A percentile compares a stretch with the other conserved stretches of the same genome.
Evolutionary conservation across 2,888 invertebrate genomes (phyloP).

Genomic region (Nemotelus nigrinus): DNA sequence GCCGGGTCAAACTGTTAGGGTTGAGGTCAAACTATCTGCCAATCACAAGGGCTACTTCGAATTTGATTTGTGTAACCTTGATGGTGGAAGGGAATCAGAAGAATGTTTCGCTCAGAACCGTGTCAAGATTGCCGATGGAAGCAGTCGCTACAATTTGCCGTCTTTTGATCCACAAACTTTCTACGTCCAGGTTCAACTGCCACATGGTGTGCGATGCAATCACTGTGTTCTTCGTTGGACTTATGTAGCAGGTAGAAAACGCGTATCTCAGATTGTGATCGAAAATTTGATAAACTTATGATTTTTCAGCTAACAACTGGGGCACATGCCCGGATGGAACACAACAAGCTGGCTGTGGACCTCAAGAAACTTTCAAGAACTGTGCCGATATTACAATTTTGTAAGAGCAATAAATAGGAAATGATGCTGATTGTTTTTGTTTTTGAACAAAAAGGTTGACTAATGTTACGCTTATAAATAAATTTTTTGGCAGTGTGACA

Average conservation of each 20-base stretch:
- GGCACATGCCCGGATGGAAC: slow-evolving; percentile 61
- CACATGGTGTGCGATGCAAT: slow-evolving; percentile 65
- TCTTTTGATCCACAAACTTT: slow-evolving; percentile 55
- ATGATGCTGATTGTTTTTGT: no score
- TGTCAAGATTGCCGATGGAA: slow-evolving; percentile 60
- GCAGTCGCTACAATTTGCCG: slow-evolving; percentile 53
- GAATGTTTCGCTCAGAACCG: slow-evolving; percentile 66
- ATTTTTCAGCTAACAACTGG: slow-evolving; percentile 62
- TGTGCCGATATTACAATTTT: slow-evolving; percentile 63
- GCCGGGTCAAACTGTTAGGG: slow-evolving; percentile 56
- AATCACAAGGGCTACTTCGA: slow-evolving; percentile 67
- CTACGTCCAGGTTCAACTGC: slow-evolving; percentile 60
- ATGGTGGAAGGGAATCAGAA: slow-evolving; percentile 65
- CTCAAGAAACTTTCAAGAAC: slow-evolving; percentile 64
- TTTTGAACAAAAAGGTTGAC: no score
- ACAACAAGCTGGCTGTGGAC: slow-evolving; percentile 62
- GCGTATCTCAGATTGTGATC: no score
- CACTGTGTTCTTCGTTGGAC: slow-evolving; percentile 70
- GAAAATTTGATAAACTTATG: no score
- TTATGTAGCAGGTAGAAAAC: slow-evolving; percentile 64
- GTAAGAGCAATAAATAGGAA: neutral
- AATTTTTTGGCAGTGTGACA: no score
- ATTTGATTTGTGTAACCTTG: slow-evolving; percentile 67
- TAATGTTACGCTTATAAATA: no score
- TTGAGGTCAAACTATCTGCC: slow-evolving; percentile 63